Evolutionary conservation across 2,113 vertebrate genomes (phyloP).

Genomic region (Ceyx cyanopectus): DNA sequence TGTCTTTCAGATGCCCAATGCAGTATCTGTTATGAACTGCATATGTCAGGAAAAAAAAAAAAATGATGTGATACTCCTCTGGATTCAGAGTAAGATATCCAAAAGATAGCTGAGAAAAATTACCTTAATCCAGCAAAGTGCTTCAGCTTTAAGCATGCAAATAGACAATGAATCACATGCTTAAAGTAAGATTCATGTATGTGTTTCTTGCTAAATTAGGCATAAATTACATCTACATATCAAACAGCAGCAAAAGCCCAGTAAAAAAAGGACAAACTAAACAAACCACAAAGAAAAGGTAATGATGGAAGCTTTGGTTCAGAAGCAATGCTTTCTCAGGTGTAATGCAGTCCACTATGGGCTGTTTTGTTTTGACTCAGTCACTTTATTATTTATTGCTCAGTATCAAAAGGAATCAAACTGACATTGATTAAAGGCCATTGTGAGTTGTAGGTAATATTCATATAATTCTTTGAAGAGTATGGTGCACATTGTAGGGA

Average conservation of each 20-base stretch:
- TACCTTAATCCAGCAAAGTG: slow-evolving; percentile 2
- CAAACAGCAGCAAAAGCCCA: background rate
- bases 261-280: slow-evolving; percentile 31
- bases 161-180: slow-evolving; percentile 13
- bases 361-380: slow-evolving; percentile 54
- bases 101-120: slow-evolving; percentile 26
- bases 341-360: slow-evolving; percentile 38
- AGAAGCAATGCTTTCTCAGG: slow-evolving; percentile 36
- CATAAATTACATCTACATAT: slow-evolving; percentile 10
- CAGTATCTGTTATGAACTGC: background rate
- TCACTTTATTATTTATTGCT: slow-evolving; percentile 79
- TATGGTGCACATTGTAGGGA: slow-evolving; percentile 41
- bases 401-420: slow-evolving; percentile 76
- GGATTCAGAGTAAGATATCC: slow-evolving; percentile 51
- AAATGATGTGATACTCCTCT: slow-evolving; percentile 5
- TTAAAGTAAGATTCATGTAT: slow-evolving; percentile 18
- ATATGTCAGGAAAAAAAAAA: background rate
- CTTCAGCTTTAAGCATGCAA: slow-evolving; percentile 44
- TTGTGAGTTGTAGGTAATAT: slow-evolving; percentile 64
- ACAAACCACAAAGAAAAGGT: background rate
- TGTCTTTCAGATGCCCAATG: slow-evolving; percentile 21
- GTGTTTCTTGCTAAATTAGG: slow-evolving; percentile 35
- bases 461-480: slow-evolving; percentile 45
- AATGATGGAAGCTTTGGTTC: slow-evolving; percentile 59
- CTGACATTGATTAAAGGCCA: slow-evolving; percentile 74